These are phyloP conservation scores for Hypena proboscidalis DNA, from an alignment of 2,888 invertebrate genomes.

Conservation along the genomic window DNA sequence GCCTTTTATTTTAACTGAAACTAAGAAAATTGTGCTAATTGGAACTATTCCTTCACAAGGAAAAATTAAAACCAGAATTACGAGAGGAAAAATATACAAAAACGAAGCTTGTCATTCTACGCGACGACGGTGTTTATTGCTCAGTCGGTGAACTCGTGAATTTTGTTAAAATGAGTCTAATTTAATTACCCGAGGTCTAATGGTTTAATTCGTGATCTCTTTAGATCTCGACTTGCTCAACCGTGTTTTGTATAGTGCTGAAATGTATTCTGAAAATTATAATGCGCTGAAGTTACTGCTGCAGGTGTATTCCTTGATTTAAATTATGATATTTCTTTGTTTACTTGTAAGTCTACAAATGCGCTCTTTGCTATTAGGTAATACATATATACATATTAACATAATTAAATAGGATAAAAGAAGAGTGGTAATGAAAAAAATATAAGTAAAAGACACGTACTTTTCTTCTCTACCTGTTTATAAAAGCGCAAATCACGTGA, in stretches of 20 bases:
- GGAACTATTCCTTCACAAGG: conserved; percentile 6
- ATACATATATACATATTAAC: too few relatives aligned
- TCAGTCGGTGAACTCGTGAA: conserved; percentile 47
- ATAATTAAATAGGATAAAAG: too few relatives aligned
- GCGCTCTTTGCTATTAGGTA: too few relatives aligned
- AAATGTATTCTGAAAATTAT: not conserved
- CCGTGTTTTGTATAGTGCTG: conserved; percentile 11
- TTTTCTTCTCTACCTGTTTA: too few relatives aligned
- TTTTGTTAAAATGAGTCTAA: conserved; percentile 52
- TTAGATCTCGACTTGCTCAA: conserved; percentile 20
- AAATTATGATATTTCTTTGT: too few relatives aligned
- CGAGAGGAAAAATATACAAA: conserved; percentile 35
- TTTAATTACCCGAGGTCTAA: conserved; percentile 52
- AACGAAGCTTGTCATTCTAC: conserved; percentile 46
- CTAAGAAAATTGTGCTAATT: not conserved
- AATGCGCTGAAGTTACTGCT: too few relatives aligned
- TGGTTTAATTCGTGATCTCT: conserved; percentile 41
- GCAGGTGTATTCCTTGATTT: too few relatives aligned
- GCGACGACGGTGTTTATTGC: conserved; percentile 47
- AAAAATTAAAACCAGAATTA: conserved; percentile 12
- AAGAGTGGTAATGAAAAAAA: too few relatives aligned
- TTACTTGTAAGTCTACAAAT: too few relatives aligned
- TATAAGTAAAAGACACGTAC: too few relatives aligned
- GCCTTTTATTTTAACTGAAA: too few relatives aligned
- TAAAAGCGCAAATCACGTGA: too few relatives aligned